Evolutionary conservation across 2,888 invertebrate genomes (phyloP).

Genomic region (Epinotia brunnichana): DNA sequence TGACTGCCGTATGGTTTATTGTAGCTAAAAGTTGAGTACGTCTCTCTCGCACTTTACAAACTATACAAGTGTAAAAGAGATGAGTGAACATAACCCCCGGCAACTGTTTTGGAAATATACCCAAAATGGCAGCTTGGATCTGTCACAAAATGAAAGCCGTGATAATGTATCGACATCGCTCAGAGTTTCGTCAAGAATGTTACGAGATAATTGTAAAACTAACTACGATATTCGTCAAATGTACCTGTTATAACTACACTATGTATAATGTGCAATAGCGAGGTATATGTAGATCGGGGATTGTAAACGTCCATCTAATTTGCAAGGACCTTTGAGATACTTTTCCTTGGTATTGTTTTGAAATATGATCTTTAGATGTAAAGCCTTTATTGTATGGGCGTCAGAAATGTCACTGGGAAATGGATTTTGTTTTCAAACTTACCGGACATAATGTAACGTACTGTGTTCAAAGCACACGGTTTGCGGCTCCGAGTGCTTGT

Average conservation of each 20-base stretch:
- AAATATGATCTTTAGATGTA: neutral
- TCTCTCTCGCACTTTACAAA: neutral
- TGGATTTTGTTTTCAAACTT: neutral
- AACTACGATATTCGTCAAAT: slow-evolving; percentile 52
- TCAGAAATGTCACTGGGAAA: neutral
- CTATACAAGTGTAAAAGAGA: neutral
- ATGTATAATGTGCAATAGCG: slow-evolving; percentile 37
- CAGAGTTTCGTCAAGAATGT: slow-evolving; percentile 13
- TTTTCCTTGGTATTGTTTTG: neutral
- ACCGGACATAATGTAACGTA: neutral
- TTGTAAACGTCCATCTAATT: neutral
- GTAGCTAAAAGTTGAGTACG: neutral
- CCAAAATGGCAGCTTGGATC: neutral
- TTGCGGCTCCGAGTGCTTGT: neutral
- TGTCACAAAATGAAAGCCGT: slow-evolving; percentile 22
- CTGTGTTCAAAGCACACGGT: neutral
- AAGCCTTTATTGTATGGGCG: neutral
- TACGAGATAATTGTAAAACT: slow-evolving; percentile 31
- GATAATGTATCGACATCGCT: slow-evolving; percentile 20
- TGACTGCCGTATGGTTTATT: neutral
- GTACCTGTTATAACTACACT: slow-evolving; percentile 57
- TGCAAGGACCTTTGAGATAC: neutral
- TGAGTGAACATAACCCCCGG: neutral
- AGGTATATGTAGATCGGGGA: slow-evolving; percentile 35
- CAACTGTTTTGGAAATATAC: slow-evolving; percentile 1